These are phyloP conservation scores for Struthidea cinerea DNA, from an alignment of 2,113 vertebrate species.

Conservation along the genomic window DNA sequence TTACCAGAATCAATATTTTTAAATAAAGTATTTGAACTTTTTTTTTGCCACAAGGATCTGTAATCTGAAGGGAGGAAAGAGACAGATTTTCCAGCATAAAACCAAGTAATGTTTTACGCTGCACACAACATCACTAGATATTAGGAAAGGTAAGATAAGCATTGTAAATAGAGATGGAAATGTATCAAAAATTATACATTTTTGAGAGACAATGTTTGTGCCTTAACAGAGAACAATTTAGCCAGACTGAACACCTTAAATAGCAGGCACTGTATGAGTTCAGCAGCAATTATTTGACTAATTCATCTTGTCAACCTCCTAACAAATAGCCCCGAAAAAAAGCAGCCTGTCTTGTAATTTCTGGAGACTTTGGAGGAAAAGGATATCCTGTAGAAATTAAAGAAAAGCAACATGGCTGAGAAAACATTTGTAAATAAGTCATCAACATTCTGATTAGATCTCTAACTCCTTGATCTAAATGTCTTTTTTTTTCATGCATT, in stretches of 20 bases:
- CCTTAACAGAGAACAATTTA: conserved; percentile 41
- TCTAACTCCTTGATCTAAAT: conserved; percentile 6
- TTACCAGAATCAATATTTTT: not conserved
- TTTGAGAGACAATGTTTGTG: conserved; percentile 63
- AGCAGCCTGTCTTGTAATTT: conserved; percentile 31
- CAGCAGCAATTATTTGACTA: conserved; percentile 67
- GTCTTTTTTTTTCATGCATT: conserved; percentile 1
- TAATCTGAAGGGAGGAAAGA: not conserved
- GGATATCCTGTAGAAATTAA: conserved; percentile 66
- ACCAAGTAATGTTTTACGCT: conserved; percentile 53
- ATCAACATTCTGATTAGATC: conserved; percentile 23
- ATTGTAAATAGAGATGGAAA: conserved; percentile 40
- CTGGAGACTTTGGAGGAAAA: conserved; percentile 56
- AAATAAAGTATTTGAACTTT: not conserved
- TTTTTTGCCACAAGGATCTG: not conserved
- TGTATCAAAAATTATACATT: conserved; percentile 43
- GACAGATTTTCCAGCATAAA: not conserved
- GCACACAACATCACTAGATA: not conserved
- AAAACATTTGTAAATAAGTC: conserved; percentile 63
- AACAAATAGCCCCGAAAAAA: conserved; percentile 62
- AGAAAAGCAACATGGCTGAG: conserved; percentile 44
- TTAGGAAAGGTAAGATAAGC: not conserved
- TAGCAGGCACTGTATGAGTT: conserved; percentile 34
- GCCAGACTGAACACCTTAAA: conserved; percentile 62
- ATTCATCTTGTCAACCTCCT: conserved; percentile 72